Evolutionary conservation across 1,140 invertebrate species (phyloP), one percentile per base, ranked within the genome.

Genomic region (Bombus sylvicola): DNA sequence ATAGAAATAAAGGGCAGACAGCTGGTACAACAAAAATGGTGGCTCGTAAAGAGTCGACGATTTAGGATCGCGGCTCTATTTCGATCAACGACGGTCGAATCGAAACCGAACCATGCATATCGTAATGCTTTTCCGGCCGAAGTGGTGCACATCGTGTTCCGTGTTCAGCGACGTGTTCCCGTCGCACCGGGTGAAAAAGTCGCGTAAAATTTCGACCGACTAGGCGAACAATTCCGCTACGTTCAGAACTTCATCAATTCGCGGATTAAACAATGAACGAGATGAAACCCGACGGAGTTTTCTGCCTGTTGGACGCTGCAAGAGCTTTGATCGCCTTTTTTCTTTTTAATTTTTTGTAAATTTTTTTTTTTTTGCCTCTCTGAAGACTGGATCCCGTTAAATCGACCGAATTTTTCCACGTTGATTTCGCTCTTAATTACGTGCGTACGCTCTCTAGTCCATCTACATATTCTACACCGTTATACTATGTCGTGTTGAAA

Each of bases 41-140:
- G 72, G 28, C 57, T 83, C 82, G 82, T 83, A 78, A 71, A 78
- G 74, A 59, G 74, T 34, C n/a, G 64, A 39, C 64, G 72, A 83
- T 78, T 69, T 39, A 57, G 82, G 47, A 59, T 39, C 13, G 8
- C 10, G 18, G 64, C 28, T n/a, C 31, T 37, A 66, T 83, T 83
- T 78, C 81, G 62, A 77, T 68, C 59, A 31, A 68, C 73, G 74
- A 83, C 74, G 64, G 22, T 39, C 43, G 37, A n/a, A 41, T 37
- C 59, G 71, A 83, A 72, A 83, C n/a, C 74, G 74, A 78, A 28
- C 64, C 74, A 37, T 83, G 62, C 81, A 76, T 68, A 68, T 8
- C 43, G 74, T 77, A 78, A 78, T 83, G 47, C 75, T 53, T 83
- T 59, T 39, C 81, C 62, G 41, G 15, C 25, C 43, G 72, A 66